Conservation (phyloP, 2,797 vertebrate genomes). For the Falco novaeseelandiae region DNA sequence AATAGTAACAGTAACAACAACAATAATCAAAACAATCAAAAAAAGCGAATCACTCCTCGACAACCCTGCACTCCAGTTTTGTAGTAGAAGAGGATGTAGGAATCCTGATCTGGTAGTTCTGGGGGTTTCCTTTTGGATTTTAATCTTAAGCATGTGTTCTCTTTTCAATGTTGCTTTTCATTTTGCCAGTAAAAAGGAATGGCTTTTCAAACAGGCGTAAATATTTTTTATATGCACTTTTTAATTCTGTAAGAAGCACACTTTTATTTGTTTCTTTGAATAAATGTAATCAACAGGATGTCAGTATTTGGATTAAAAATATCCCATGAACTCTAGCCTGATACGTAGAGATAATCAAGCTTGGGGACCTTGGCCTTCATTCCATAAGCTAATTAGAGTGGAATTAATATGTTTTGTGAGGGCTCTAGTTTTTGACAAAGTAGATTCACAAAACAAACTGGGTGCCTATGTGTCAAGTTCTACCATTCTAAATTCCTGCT, state of each 20-base stretch:
- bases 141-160: background rate
- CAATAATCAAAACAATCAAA: background rate
- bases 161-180: background rate
- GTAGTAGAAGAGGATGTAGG: background rate
- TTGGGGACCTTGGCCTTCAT: background rate
- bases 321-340: background rate
- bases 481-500: background rate
- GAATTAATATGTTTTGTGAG: background rate
- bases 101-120: background rate
- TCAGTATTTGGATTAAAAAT: slow-evolving; percentile 12
- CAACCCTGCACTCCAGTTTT: background rate
- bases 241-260: background rate
- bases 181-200: background rate
- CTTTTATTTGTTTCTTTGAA: slow-evolving; percentile 17
- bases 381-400: background rate
- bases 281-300: background rate
- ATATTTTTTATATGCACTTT: background rate
- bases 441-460: background rate
- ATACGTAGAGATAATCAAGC: background rate
- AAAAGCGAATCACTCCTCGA: background rate
- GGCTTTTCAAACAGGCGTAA: background rate
- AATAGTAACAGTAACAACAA: background rate
- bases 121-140: background rate
- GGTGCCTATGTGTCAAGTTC: background rate
- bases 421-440: background rate